Base-by-base conservation (phyloP, 2,888 invertebrate genomes). In the Watsonalla cultraria region DNA sequence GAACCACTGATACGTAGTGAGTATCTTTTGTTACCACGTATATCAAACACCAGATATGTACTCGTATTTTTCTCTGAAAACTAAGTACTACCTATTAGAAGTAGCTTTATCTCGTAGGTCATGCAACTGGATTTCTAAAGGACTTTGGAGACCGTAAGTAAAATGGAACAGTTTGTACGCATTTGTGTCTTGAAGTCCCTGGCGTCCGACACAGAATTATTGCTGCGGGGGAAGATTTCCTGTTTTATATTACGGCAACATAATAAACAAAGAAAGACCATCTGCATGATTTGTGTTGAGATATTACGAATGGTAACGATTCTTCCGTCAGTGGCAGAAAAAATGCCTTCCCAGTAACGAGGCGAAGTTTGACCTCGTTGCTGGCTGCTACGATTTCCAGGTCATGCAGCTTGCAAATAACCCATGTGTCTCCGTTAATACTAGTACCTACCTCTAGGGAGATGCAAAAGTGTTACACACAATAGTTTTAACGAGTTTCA, bases 81-180 rank as follows among this genome's bases (percentile, higher is more conserved):
- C 24, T 24, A 24, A 24, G 24, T n/a, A n/a, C 24, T 24, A 4
- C 24, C 24, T 24, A 24, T 24, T n/a, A n/a, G n/a, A n/a, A 24
- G 4, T 24, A 24, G 24, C n/a, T n/a, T n/a, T n/a, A n/a, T n/a
- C n/a, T n/a, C n/a, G n/a, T n/a, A n/a, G n/a, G n/a, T n/a, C n/a
- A n/a, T n/a, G n/a, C n/a, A n/a, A n/a, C n/a, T n/a, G n/a, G n/a
- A n/a, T n/a, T 24, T 37, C 8, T 37, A 37, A 37, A 5, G 5
- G 1, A 24, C 4, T 4, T 24, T 24, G 24, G 2, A 62, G 55
- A 49, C 58, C 45, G 35, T 47, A 45, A 59, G 46, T 53, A 55
- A 64, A 62, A 56, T 54, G 56, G 60, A 66, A 63, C 61, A 60
- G 59, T 59, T 66, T 57, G 24, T 52, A 56, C 47, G 61, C 61